Evolutionary conservation across 1,140 invertebrate species (phyloP).

Genomic region (Octopus bimaculoides): DNA sequence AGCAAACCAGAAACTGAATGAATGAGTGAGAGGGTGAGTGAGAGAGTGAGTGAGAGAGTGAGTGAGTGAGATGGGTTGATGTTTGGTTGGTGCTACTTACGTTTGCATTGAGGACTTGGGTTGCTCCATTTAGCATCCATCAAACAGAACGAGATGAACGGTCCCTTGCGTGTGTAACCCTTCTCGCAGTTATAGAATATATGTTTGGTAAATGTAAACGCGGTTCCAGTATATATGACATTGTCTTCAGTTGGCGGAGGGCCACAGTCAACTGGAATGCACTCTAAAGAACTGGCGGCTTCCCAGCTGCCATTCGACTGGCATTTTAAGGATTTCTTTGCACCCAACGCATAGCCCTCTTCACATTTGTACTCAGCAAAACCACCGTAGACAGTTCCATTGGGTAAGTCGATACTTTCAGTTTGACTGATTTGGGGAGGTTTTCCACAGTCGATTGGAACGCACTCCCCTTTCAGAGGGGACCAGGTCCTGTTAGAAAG

Average conservation of each 20-base stretch:
- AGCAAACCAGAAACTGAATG: no score
- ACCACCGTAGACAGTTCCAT: constrained; percentile 68
- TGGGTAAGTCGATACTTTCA: constrained; percentile 61
- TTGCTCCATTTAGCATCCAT: constrained; percentile 84
- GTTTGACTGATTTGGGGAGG: constrained; percentile 77
- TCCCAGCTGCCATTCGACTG: constrained; percentile 31
- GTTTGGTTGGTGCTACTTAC: constrained; percentile 61
- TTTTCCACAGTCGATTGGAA: constrained; percentile 75
- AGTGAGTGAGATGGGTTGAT: constrained; percentile 1
- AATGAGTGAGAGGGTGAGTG: no score
- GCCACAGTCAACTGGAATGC: constrained; percentile 15
- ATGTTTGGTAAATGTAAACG: neutral
- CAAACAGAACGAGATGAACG: constrained; percentile 49
- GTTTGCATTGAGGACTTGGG: constrained; percentile 77
- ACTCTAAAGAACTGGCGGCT: constrained; percentile 11
- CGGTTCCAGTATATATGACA: neutral
- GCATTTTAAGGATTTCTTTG: constrained; percentile 26
- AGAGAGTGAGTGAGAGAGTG: neutral
- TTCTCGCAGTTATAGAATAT: constrained; percentile 19
- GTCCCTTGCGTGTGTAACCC: constrained; percentile 12
- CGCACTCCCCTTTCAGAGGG: constrained; percentile 61
- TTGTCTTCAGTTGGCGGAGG: constrained; percentile 1
- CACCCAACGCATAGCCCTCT: constrained; percentile 32
- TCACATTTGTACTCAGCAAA: constrained; percentile 35
- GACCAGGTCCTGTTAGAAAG: constrained; percentile 31